Conservation (phyloP, 2,113 vertebrate genomes). For the Gymnobelideus leadbeateri region DNA sequence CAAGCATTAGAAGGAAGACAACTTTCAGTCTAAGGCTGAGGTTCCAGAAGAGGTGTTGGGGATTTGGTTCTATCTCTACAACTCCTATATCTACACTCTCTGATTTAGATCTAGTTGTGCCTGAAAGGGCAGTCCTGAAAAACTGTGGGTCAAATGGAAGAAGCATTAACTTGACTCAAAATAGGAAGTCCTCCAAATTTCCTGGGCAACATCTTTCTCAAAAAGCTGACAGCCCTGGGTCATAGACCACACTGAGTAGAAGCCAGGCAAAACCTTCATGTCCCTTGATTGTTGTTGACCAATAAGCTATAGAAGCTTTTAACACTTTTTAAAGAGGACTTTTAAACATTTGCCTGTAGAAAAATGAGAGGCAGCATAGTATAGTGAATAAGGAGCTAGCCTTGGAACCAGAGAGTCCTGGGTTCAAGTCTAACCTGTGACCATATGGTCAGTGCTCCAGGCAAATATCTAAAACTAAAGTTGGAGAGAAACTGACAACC, state of each 20-base stretch:
- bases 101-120: constrained; percentile 38
- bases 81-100: constrained; percentile 28
- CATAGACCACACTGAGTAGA: constrained; percentile 66
- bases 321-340: constrained; percentile 37
- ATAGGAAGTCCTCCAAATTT: constrained; percentile 72
- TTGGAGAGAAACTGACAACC: not conserved
- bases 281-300: constrained; percentile 64
- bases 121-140: constrained; percentile 54
- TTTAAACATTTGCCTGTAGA: constrained; percentile 68
- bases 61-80: constrained; percentile 13
- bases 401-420: not conserved
- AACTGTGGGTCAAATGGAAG: constrained; percentile 50
- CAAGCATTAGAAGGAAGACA: not conserved
- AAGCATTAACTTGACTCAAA: constrained; percentile 63
- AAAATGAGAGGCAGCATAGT: constrained; percentile 38
- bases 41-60: constrained; percentile 10
- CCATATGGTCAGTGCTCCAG: not conserved
- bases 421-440: not conserved
- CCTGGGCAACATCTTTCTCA: constrained; percentile 72
- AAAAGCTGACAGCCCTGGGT: constrained; percentile 68
- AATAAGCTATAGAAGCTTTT: constrained; percentile 52
- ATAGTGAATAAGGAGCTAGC: not conserved
- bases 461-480: not conserved
- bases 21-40: not conserved
- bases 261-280: constrained; percentile 52